Base-by-base conservation (phyloP, 64 coral and sea anemone species). In the Catalaphyllia jardinei region DNA sequence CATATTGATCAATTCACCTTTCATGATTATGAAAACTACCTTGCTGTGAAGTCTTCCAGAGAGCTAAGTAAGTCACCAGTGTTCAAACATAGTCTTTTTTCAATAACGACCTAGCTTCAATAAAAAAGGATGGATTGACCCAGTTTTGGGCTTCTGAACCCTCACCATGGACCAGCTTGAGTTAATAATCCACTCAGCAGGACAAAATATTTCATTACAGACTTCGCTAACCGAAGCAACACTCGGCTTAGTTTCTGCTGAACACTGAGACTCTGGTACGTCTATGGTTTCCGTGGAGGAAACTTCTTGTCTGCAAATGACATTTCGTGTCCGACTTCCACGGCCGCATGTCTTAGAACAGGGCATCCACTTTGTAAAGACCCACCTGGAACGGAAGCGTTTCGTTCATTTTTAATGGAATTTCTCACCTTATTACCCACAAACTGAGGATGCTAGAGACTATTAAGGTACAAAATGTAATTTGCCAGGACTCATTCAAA, bases 261-360 rank as follows among this genome's bases (percentile, higher is more conserved):
- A 6, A 65, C 79, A 83, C 13, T 30, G 18, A 39, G 79, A 83
- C 1, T 83, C 61, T 11, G 6, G 14, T 31, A 83, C 29, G 19
- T 22, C 60, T 12, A 83, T 18, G 9, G 29, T 39, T 35, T 13
- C 1, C 2, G 3, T 65, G 1, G 79, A 62, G 18, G 82, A 76
- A 19, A 93, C 55, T 75, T 77, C 52, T 29, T 93, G 91, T 13
- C 88, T 75, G 42, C 94, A 96, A 61, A 90, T 87, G 30, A 89
- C 72, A 12, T 54, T 79, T 27, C 94, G 81, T 5, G 61, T 87
- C 30, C 89, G 94, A 4, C 29, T 83, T 46, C 94, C 94, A 15
- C 90, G 78, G 4, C 94, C 94, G 39, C 94, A 96, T 0, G 94
- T 93, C 31, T 87, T 89, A 8, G 94, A 96, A 77, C 94, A 96